These are phyloP conservation scores for Muscicapa striata DNA, from an alignment of 2,797 vertebrate genomes.

Conservation along the genomic window DNA sequence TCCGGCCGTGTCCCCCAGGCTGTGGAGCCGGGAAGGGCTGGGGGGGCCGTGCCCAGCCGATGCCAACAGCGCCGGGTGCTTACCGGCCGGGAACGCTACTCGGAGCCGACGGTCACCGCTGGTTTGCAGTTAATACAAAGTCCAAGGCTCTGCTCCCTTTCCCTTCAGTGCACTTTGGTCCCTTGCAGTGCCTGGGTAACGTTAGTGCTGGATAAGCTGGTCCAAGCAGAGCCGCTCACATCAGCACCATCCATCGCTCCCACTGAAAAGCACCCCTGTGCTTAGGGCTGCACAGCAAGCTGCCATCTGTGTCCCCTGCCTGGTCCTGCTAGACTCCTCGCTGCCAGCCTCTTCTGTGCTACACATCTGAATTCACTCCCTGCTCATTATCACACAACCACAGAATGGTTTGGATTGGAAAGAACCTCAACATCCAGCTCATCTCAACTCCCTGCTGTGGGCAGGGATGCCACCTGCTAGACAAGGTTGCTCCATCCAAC, in stretches of 20 bases:
- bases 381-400: background rate
- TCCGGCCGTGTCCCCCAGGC: background rate
- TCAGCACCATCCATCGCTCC: background rate
- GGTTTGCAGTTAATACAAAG: background rate
- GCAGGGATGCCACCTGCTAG: background rate
- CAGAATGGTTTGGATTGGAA: background rate
- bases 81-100: background rate
- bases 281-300: background rate
- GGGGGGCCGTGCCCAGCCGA: background rate
- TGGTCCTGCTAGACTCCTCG: background rate
- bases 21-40: background rate
- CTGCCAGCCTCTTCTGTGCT: background rate
- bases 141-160: conserved; percentile 1
- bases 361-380: background rate
- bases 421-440: background rate
- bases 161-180: background rate
- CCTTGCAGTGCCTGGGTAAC: rapidly evolving
- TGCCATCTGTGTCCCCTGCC: background rate
- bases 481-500: background rate
- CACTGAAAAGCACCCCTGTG: background rate
- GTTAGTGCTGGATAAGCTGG: background rate
- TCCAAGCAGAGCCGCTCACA: background rate
- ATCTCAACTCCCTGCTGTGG: background rate
- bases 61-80: background rate
- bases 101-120: rapidly evolving